phyloP scores from a whole-genome alignment of 2,888 invertebrate genomes.

The Acleris sparsana region DNA sequence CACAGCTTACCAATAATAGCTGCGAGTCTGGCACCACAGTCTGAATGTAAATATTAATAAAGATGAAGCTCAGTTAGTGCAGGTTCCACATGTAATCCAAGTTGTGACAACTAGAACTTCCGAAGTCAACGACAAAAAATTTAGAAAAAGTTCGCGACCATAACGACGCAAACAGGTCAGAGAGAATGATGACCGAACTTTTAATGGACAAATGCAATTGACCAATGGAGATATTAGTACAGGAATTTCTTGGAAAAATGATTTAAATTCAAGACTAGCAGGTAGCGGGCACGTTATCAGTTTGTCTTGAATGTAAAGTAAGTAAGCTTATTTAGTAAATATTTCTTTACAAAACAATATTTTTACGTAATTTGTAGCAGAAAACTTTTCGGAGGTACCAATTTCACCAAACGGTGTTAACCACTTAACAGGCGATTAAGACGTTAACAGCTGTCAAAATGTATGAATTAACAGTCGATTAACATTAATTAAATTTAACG shows the following conservation, averaged over 20 bases:
- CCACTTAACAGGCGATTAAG: too few relatives aligned
- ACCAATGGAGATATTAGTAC: not conserved
- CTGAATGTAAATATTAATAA: not conserved
- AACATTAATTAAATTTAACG: too few relatives aligned
- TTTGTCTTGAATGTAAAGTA: too few relatives aligned
- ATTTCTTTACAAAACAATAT: too few relatives aligned
- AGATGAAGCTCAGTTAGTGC: not conserved
- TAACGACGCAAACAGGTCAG: not conserved
- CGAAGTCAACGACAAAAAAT: not conserved
- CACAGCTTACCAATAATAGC: not conserved
- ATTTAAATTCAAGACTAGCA: too few relatives aligned
- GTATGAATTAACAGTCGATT: too few relatives aligned
- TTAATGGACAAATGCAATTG: not conserved
- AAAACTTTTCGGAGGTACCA: too few relatives aligned
- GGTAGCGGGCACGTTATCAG: too few relatives aligned
- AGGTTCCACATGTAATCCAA: not conserved
- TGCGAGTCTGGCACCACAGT: not conserved
- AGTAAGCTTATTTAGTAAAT: too few relatives aligned
- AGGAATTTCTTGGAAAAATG: constrained; percentile 1
- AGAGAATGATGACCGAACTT: not conserved
- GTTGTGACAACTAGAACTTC: not conserved
- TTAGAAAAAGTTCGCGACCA: not conserved
- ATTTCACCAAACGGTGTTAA: too few relatives aligned
- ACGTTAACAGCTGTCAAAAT: too few relatives aligned
- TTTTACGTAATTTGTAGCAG: too few relatives aligned